Conservation (phyloP, 2,888 invertebrate species). For the Drosophila affinis region DNA sequence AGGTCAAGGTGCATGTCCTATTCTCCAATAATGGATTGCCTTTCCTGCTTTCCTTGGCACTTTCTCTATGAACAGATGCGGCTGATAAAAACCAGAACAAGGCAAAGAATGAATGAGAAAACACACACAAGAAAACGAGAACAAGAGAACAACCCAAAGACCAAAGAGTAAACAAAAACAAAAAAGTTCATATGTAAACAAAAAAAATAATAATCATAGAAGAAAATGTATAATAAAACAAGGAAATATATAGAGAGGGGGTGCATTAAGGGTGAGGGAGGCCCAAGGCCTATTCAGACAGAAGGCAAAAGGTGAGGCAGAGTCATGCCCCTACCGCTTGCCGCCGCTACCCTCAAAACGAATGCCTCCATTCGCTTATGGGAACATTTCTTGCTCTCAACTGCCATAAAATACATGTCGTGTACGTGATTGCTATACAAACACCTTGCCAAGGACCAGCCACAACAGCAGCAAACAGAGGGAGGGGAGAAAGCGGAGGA, state of each 20-base stretch:
- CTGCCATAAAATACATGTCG: too few relatives aligned
- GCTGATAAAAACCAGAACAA: conserved; percentile 7
- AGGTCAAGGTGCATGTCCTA: neutral
- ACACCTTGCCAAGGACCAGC: neutral
- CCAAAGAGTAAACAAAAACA: conserved; percentile 63
- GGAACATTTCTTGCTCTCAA: too few relatives aligned
- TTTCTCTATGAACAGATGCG: neutral
- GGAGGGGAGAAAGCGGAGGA: neutral
- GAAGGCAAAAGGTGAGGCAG: too few relatives aligned
- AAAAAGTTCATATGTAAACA: conserved; percentile 67
- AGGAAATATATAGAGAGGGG: conserved; percentile 2
- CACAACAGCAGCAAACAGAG: neutral
- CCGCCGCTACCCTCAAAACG: too few relatives aligned
- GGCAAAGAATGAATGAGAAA: conserved; percentile 3
- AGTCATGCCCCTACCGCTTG: too few relatives aligned
- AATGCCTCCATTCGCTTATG: too few relatives aligned
- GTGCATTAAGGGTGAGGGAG: too few relatives aligned
- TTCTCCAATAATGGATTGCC: neutral
- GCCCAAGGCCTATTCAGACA: too few relatives aligned
- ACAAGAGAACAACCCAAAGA: conserved; percentile 16
- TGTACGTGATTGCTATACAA: neutral
- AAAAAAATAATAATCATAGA: conserved; percentile 24
- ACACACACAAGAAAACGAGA: neutral
- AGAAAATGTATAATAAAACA: conserved; percentile 47
- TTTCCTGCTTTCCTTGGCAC: neutral